Evolutionary conservation across 2,113 vertebrate species (phyloP).

Genomic region (Elgaria multicarinata): DNA sequence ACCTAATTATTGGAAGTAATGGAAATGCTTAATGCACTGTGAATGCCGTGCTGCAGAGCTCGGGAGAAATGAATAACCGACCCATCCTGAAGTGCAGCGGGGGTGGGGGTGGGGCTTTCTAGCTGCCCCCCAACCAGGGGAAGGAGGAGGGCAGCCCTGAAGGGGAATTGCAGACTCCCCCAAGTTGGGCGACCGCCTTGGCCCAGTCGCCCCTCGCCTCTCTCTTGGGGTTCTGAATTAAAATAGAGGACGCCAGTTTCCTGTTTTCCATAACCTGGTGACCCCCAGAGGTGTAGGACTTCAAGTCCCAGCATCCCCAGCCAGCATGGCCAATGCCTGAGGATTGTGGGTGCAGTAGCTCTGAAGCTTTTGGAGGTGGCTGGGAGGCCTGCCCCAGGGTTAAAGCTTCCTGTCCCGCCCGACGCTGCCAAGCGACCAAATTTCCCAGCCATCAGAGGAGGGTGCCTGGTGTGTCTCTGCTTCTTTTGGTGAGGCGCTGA

Average conservation of each 20-base stretch:
- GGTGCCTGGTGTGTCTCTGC: too few relatives aligned
- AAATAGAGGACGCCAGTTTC: neutral
- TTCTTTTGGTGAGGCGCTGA: too few relatives aligned
- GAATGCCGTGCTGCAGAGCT: constrained; percentile 73
- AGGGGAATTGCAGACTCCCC: too few relatives aligned
- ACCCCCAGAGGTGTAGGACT: too few relatives aligned
- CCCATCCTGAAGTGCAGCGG: constrained; percentile 55
- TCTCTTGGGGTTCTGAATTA: neutral
- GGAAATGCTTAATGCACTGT: constrained; percentile 88
- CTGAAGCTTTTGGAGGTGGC: neutral
- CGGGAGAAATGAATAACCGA: constrained; percentile 73
- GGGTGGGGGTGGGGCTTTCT: neutral
- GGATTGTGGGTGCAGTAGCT: neutral
- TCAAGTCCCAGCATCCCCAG: too few relatives aligned
- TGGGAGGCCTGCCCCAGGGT: too few relatives aligned
- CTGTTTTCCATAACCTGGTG: too few relatives aligned
- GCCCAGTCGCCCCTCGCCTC: neutral
- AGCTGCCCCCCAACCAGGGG: neutral
- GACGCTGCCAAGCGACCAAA: too few relatives aligned
- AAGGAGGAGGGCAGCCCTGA: neutral
- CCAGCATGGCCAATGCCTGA: too few relatives aligned
- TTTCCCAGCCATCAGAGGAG: too few relatives aligned
- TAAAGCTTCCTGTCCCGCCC: too few relatives aligned
- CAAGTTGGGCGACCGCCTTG: neutral
- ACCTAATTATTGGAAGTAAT: constrained; percentile 89